Evolutionary conservation across 1,140 invertebrate genomes (phyloP).

Genomic region (Brachionus plicatilis): DNA sequence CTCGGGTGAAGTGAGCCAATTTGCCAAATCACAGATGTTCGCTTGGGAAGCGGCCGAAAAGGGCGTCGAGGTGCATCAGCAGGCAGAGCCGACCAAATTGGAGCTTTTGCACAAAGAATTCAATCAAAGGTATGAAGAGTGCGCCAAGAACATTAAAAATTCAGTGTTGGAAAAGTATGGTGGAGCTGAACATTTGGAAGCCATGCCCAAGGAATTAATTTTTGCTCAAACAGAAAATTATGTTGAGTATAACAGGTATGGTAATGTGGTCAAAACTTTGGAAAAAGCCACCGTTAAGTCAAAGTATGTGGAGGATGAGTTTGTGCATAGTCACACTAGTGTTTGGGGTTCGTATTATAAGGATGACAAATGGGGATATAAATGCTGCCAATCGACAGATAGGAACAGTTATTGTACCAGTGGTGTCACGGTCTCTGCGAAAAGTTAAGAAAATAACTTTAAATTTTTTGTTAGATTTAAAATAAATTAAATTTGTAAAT

Average conservation of each 20-base stretch:
- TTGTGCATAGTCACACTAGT: constrained; percentile 81
- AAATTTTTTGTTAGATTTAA: neutral
- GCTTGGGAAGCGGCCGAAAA: constrained; percentile 93
- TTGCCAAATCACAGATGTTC: constrained; percentile 86
- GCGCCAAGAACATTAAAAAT: constrained; percentile 69
- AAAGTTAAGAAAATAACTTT: neutral
- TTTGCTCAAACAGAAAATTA: constrained; percentile 68
- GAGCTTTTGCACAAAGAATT: constrained; percentile 85
- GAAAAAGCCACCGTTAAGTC: constrained; percentile 79
- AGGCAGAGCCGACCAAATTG: constrained; percentile 94
- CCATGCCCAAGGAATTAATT: constrained; percentile 61
- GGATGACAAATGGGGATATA: constrained; percentile 85
- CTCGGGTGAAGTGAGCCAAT: constrained; percentile 82
- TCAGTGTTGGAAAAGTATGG: constrained; percentile 80
- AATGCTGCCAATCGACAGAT: constrained; percentile 67
- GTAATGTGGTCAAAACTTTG: constrained; percentile 75
- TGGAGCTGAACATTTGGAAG: constrained; percentile 81
- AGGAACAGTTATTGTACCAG: constrained; percentile 21
- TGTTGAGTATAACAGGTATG: constrained; percentile 87
- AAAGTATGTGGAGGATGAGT: constrained; percentile 90
- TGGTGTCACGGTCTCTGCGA: neutral
- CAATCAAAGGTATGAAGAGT: constrained; percentile 76
- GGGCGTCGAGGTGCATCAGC: constrained; percentile 83
- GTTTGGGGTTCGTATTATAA: constrained; percentile 95
- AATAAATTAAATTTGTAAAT: neutral